phyloP scores from a whole-genome alignment of 2,113 vertebrate genomes.

The Eolophus roseicapilla region DNA sequence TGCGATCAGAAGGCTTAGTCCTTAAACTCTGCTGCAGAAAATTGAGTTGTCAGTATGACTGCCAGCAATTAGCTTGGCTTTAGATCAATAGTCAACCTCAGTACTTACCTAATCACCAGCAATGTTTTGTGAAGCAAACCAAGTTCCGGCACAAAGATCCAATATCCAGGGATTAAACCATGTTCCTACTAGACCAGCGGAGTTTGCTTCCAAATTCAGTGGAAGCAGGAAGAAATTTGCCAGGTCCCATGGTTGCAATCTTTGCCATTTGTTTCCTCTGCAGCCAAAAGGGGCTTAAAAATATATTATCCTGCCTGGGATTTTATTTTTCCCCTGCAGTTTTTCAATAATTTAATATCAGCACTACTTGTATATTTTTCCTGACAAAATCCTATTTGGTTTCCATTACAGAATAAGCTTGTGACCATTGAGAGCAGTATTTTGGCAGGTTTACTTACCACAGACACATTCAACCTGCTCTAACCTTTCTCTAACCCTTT shows the following conservation, averaged over 20 bases:
- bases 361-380: neutral
- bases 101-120: neutral
- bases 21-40: neutral
- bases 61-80: neutral
- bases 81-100: neutral
- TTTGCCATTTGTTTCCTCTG: constrained; percentile 12
- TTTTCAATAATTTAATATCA: constrained; percentile 36
- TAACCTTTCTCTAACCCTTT: neutral
- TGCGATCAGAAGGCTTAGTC: neutral
- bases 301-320: neutral
- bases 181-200: neutral
- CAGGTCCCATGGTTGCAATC: neutral
- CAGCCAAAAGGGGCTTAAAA: neutral
- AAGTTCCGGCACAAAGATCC: neutral
- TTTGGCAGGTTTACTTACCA: neutral
- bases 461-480: neutral
- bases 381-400: constrained; percentile 2
- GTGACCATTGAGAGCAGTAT: neutral
- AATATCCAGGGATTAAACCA: neutral
- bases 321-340: constrained; percentile 23
- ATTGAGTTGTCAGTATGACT: neutral
- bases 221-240: neutral
- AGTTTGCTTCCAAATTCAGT: neutral
- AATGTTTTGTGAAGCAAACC: neutral
- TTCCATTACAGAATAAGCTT: neutral